Evolutionary conservation across 2,113 vertebrate species (phyloP).

Genomic region (Columba janthina): DNA sequence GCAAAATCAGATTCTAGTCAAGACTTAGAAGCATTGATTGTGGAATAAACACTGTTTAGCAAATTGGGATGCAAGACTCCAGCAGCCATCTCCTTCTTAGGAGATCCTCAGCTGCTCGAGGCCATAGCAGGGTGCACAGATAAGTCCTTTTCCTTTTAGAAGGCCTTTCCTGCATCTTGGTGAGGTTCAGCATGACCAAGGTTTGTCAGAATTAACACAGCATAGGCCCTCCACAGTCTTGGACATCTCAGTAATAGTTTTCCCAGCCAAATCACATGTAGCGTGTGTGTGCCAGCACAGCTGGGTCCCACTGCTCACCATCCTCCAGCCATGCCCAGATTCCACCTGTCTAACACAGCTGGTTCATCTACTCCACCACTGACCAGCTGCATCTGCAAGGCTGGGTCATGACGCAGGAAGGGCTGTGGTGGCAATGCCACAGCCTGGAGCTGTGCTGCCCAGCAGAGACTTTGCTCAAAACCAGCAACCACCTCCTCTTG

Average conservation of each 20-base stretch:
- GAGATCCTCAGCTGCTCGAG: background rate
- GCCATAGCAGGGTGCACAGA: background rate
- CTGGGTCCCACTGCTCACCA: too few species aligned
- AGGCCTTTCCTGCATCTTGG: background rate
- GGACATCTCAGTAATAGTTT: background rate
- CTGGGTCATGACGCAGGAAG: background rate
- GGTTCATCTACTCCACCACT: background rate
- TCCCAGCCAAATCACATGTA: background rate
- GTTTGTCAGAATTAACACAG: background rate
- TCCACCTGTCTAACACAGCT: background rate
- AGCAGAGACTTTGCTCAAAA: background rate
- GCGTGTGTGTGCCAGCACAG: background rate
- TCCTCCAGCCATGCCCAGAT: background rate
- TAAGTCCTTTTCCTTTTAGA: background rate
- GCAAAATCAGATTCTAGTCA: background rate
- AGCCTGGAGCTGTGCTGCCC: background rate
- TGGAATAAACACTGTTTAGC: background rate
- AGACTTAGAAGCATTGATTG: background rate
- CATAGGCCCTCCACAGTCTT: background rate
- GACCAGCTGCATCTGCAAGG: background rate
- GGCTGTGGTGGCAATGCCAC: background rate
- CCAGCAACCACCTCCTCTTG: background rate
- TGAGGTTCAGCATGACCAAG: background rate
- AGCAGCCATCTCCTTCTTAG: background rate
- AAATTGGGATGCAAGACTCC: background rate